Percentiles rank a stretch among this genome's conserved stretches.
phyloP scores from a whole-genome alignment of 1,140 invertebrate species.

The Cyphomyrmex costatus region DNA sequence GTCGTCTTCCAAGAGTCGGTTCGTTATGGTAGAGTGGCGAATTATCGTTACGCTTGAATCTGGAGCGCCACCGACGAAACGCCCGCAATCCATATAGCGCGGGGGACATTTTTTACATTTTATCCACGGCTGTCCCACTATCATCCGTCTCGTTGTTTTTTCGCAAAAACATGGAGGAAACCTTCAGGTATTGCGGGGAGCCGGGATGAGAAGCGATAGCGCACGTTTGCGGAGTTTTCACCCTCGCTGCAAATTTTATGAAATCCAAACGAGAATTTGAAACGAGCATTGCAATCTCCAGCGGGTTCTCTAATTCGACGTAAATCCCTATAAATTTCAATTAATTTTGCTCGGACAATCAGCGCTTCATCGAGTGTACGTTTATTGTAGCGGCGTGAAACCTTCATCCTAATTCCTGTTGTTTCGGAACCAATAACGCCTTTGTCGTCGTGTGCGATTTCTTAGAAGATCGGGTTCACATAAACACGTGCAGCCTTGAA shows the following conservation, averaged over 20 bases:
- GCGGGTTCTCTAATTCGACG: neutral
- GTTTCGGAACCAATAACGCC: neutral
- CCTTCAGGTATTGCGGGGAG: neutral
- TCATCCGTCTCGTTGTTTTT: neutral
- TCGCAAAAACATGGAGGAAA: neutral
- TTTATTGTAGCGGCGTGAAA: neutral
- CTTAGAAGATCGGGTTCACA: conserved; percentile 17
- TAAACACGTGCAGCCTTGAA: conserved; percentile 9
- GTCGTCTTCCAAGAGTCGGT: conserved; percentile 47
- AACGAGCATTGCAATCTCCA: conserved; percentile 26
- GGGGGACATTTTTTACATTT: conserved; percentile 50
- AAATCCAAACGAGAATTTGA: neutral
- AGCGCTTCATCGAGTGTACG: neutral
- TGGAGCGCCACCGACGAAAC: conserved; percentile 57
- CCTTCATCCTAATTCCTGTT: neutral
- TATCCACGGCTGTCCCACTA: neutral
- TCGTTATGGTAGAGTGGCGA: conserved; percentile 71
- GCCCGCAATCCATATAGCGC: conserved; percentile 63
- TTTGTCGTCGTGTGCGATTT: neutral
- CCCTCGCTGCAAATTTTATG: neutral
- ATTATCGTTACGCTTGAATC: conserved; percentile 76
- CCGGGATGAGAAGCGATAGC: neutral
- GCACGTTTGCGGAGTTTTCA: neutral
- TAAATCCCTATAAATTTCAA: neutral
- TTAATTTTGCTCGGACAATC: neutral